Conservation (phyloP, 2,113 vertebrate genomes). For the Felis catus region F.catus_Fca126_mat1.0 CM031424.1:17899001-17899500, state of each 20-base stretch:
- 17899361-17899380: neutral
- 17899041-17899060: neutral
- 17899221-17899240: neutral
- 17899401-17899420: neutral
- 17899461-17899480: neutral
- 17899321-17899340: neutral
- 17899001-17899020: neutral
- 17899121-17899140: neutral
- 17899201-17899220: neutral
- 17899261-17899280: neutral
- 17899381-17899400: neutral
- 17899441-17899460: neutral
- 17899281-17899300: neutral
- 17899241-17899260: rapidly evolving
- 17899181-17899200: neutral
- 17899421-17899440: neutral
- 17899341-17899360: slow-evolving; percentile 26
- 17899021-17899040: neutral
- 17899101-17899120: slow-evolving; percentile 24
- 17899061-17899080: neutral
- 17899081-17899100: slow-evolving; percentile 23
- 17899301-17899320: neutral
- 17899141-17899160: neutral
- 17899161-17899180: neutral
- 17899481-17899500: neutral